A percentile compares a stretch with the other conserved stretches of the same genome.
These are phyloP conservation scores for Matsumyia berberina DNA, from an alignment of 2,888 invertebrate genomes.

Conservation along the genomic window DNA sequence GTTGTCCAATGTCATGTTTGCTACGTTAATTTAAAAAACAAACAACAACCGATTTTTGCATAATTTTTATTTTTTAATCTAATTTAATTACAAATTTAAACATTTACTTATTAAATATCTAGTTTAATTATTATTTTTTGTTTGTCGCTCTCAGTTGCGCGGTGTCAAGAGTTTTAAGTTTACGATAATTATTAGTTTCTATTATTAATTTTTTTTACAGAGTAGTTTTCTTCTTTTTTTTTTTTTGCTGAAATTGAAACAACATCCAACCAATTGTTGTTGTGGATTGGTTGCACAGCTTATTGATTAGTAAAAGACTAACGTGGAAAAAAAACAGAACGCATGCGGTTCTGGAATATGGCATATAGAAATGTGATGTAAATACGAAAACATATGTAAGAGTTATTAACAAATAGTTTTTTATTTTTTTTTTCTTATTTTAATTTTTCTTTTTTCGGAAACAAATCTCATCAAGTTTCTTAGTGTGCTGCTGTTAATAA, in stretches of 20 bases:
- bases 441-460: slow-evolving; percentile 6
- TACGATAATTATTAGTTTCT: slow-evolving; percentile 39
- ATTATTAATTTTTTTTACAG: slow-evolving; percentile 23
- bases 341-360: slow-evolving; percentile 44
- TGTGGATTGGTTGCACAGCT: slow-evolving; percentile 56
- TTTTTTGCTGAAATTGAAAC: slow-evolving; percentile 58
- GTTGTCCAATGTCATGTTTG: slow-evolving; percentile 79
- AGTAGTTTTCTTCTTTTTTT: slow-evolving; percentile 30
- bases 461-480: slow-evolving; percentile 48
- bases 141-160: slow-evolving; percentile 54
- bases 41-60: slow-evolving; percentile 47
- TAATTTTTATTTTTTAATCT: slow-evolving; percentile 69
- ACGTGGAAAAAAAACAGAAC: slow-evolving; percentile 21
- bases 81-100: slow-evolving; percentile 69
- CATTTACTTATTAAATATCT: slow-evolving; percentile 59
- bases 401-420: slow-evolving; percentile 55
- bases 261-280: slow-evolving; percentile 25
- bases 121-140: slow-evolving; percentile 69
- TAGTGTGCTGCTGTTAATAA: slow-evolving; percentile 54
- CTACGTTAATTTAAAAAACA: slow-evolving; percentile 78
- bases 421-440: slow-evolving; percentile 32
- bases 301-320: slow-evolving; percentile 22
- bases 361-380: slow-evolving; percentile 65
- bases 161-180: slow-evolving; percentile 55
- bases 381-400: slow-evolving; percentile 66